Evolutionary conservation across 2,888 invertebrate genomes (phyloP).

Genomic region (Metallyticus violacea): DNA sequence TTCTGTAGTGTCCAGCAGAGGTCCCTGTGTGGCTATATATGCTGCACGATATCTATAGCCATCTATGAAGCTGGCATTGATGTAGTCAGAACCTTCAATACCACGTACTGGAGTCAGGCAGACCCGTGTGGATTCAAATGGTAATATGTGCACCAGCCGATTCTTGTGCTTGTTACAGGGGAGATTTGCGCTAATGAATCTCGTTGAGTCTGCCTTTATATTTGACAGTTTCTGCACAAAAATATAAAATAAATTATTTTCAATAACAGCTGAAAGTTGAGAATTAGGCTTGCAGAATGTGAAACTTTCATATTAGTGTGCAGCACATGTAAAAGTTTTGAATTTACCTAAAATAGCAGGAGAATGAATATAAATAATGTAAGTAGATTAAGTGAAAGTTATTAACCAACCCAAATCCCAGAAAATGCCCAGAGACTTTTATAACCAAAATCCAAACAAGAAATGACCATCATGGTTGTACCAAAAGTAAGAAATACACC

Average conservation of each 20-base stretch:
- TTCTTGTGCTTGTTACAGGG: conserved; percentile 98
- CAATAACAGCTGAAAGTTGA: neutral
- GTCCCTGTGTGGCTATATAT: conserved; percentile 99
- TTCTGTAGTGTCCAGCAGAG: conserved; percentile 91
- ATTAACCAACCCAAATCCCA: too few relatives aligned
- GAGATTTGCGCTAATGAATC: conserved; percentile 93
- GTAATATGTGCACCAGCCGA: conserved; percentile 94
- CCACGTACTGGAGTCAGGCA: conserved; percentile 87
- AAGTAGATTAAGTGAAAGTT: too few relatives aligned
- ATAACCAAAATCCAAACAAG: too few relatives aligned
- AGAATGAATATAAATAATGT: too few relatives aligned
- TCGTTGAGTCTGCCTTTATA: conserved; percentile 88
- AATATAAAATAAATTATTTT: neutral
- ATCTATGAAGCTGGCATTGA: conserved; percentile 98
- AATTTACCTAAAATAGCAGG: too few relatives aligned
- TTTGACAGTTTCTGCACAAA: conserved; percentile 74
- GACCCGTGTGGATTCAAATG: conserved; percentile 92
- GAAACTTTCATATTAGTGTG: too few relatives aligned
- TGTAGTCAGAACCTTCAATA: conserved; percentile 95
- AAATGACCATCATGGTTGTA: too few relatives aligned
- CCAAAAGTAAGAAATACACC: too few relatives aligned
- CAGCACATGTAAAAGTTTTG: too few relatives aligned
- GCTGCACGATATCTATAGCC: conserved; percentile 88
- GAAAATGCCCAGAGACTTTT: too few relatives aligned
- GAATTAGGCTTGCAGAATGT: too few relatives aligned